These are phyloP conservation scores for Kryptopterus vitreolus DNA, from an alignment of 2,797 vertebrate species.

Conservation along the genomic window DNA sequence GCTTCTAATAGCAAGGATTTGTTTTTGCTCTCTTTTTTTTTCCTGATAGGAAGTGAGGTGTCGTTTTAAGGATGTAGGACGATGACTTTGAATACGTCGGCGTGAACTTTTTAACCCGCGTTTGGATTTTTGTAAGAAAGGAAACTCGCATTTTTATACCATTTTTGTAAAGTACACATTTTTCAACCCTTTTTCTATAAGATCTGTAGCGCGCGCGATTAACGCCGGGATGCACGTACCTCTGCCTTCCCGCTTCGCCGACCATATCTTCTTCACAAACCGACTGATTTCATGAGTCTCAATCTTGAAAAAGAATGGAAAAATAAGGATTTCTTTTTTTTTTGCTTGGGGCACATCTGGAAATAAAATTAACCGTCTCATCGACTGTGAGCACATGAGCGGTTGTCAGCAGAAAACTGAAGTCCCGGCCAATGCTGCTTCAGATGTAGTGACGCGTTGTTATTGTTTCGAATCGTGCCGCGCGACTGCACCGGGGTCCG, in stretches of 20 bases:
- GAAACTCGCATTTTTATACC: constrained; percentile 5
- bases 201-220: neutral
- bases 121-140: neutral
- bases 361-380: neutral
- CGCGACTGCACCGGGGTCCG: neutral
- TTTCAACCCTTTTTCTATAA: neutral
- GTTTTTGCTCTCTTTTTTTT: neutral
- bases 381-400: neutral
- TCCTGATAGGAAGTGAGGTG: neutral
- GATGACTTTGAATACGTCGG: neutral
- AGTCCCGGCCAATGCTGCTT: neutral
- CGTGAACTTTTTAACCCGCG: neutral
- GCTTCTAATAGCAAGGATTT: neutral
- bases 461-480: neutral
- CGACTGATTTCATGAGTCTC: neutral
- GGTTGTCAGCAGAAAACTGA: neutral
- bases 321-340: neutral
- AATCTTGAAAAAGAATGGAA: neutral
- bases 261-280: neutral
- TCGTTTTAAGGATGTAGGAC: neutral
- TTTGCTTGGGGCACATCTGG: neutral
- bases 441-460: too few species aligned
- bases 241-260: neutral
- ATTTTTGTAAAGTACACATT: constrained; percentile 17
- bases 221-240: neutral